Evolutionary conservation across 2,113 vertebrate species (phyloP).

Genomic region (Sardina pilchardus): DNA sequence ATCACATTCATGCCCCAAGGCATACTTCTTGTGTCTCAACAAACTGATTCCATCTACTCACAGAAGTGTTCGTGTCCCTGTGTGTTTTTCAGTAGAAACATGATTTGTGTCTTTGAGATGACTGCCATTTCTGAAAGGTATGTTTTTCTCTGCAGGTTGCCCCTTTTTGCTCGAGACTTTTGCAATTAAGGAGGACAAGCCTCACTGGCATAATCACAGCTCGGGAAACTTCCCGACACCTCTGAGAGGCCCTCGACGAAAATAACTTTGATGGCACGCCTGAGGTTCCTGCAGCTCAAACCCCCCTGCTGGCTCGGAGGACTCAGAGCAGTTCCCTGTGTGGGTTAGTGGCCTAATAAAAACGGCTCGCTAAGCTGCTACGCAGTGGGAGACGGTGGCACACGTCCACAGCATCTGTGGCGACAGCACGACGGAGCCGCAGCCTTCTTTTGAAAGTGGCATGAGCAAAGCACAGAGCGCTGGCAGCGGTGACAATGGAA

Average conservation of each 20-base stretch:
- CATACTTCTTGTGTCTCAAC: too few relatives aligned
- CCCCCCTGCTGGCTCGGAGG: constrained; percentile 6
- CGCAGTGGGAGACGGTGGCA: constrained; percentile 32
- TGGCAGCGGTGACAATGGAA: not conserved
- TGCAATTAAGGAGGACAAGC: not conserved
- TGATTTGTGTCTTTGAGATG: too few relatives aligned
- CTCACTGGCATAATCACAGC: not conserved
- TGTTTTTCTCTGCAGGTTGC: not conserved
- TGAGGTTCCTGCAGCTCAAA: not conserved
- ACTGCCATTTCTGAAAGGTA: not conserved
- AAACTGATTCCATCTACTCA: too few relatives aligned
- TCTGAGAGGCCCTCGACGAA: not conserved
- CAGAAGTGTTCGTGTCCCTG: too few relatives aligned
- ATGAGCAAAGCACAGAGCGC: constrained; percentile 23
- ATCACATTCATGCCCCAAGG: too few relatives aligned
- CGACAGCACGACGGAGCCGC: not conserved
- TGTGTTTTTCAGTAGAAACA: not conserved
- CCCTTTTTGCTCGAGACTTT: not conserved
- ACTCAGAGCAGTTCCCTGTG: not conserved
- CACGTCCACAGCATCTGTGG: constrained; percentile 27
- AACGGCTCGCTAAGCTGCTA: not conserved
- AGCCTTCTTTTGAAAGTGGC: not conserved
- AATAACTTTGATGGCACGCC: constrained; percentile 11
- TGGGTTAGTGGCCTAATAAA: constrained; percentile 11
- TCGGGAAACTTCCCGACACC: not conserved